Base-by-base conservation (phyloP, 2,888 invertebrate species). In the Phaedon cochleariae region DNA sequence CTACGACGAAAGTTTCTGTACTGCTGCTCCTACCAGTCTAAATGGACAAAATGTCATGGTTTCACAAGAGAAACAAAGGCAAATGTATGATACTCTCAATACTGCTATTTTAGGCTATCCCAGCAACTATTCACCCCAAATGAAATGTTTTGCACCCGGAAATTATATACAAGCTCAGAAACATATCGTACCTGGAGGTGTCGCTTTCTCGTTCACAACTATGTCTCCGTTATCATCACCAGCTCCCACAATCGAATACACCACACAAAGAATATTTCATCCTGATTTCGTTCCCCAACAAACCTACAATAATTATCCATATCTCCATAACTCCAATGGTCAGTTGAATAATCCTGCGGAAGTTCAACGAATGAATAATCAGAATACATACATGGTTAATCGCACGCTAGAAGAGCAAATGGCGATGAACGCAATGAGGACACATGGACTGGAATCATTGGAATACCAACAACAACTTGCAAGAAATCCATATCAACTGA, bases 41-140 rank as follows among this genome's bases (percentile, higher is more conserved):
- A 72, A 73, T 21, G 73, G 73, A n/a, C 75, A 75, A 59, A 73
- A 74, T 48, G 72, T 77, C 7, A 62, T 76, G 18, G 63, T 76
- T 34, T 76, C 76, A 0, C 75, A 77, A 69, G 76, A 72, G 58
- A 76, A 76, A 57, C 74, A 77, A 58, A 70, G 75, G 52, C 75
- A 71, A 63, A 59, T 77, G 31, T 73, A 53, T 52, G 76, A 77
- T 62, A 71, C 70, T 17, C 55, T 74, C 1, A 74, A 73, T n/a
- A 78, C 77, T 12, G 72, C 76, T 5, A 70, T 79, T 29, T 61
- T 64, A 9, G 74, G 70, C 18, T 59, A 68, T 60, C 67, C 68
- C 9, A 62, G 37, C 20, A 48, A 59, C 18, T 62, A 62, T 34
- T 10, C 46, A n/a, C 15, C 18, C 53, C 18, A 55, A 31, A 37